These are phyloP conservation scores for Syrrhaptes paradoxus DNA, from an alignment of 2,113 vertebrate genomes.

Conservation along the genomic window DNA sequence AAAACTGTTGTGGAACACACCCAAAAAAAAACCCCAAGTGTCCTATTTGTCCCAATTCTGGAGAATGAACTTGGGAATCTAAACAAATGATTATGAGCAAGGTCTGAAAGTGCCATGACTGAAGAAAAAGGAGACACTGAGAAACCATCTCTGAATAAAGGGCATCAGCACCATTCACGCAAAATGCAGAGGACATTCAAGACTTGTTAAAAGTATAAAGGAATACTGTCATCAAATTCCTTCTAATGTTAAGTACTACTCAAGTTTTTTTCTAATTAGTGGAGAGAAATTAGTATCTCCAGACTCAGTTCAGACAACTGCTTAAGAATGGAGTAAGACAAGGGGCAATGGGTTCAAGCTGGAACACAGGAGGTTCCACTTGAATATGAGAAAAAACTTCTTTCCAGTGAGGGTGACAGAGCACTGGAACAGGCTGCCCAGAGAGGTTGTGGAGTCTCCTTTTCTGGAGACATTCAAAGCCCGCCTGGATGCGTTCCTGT, in stretches of 20 bases:
- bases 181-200: neutral
- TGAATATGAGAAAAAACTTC: no score
- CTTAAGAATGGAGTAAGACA: neutral
- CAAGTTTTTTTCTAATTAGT: neutral
- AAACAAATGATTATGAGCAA: neutral
- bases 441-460: no score
- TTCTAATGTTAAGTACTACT: neutral
- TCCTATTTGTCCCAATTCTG: neutral
- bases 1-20: neutral
- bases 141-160: neutral
- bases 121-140: neutral
- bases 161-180: neutral
- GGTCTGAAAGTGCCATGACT: neutral
- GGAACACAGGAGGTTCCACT: no score
- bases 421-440: no score
- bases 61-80: neutral
- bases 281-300: neutral
- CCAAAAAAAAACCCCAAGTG: neutral
- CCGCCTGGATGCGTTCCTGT: no score
- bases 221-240: neutral
- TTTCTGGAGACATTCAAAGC: no score
- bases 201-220: neutral
- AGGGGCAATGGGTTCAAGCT: no score
- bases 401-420: no score
- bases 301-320: neutral